Percentiles rank a stretch among this genome's conserved stretches.
These are phyloP conservation scores for Nephrotoma guestfalica DNA, from an alignment of 2,888 invertebrate genomes.

Conservation along the genomic window DNA sequence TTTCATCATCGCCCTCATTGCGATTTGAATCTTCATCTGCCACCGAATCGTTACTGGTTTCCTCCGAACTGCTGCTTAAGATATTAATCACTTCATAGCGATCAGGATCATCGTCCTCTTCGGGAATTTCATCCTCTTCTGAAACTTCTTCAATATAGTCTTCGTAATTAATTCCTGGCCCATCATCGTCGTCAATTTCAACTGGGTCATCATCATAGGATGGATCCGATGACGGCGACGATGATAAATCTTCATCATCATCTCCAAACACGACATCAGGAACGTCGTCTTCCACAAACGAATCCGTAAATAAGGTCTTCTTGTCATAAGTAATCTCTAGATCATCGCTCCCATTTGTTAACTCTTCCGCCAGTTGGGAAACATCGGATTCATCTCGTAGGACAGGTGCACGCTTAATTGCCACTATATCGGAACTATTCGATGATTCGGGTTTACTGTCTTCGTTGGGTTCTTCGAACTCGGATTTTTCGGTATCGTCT, in stretches of 20 bases:
- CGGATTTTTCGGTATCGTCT: constrained; percentile 6
- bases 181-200: constrained; percentile 6
- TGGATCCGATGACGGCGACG: neutral
- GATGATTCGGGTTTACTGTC: neutral
- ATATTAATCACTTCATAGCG: constrained; percentile 5
- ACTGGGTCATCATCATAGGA: neutral
- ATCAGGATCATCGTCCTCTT: constrained; percentile 7
- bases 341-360: neutral
- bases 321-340: neutral
- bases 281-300: neutral
- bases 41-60: neutral
- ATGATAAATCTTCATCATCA: neutral
- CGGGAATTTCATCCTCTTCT: neutral
- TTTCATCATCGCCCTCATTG: neutral
- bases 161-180: constrained; percentile 6
- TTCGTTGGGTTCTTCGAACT: neutral
- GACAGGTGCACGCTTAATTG: neutral
- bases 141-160: constrained; percentile 8
- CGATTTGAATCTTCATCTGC: constrained; percentile 1
- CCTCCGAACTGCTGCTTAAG: neutral
- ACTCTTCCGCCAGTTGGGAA: neutral
- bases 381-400: neutral
- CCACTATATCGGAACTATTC: neutral
- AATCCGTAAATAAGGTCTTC: neutral
- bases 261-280: neutral